Conservation (phyloP, 1,140 invertebrate genomes). For the Drosophila kohkoa region DNA sequence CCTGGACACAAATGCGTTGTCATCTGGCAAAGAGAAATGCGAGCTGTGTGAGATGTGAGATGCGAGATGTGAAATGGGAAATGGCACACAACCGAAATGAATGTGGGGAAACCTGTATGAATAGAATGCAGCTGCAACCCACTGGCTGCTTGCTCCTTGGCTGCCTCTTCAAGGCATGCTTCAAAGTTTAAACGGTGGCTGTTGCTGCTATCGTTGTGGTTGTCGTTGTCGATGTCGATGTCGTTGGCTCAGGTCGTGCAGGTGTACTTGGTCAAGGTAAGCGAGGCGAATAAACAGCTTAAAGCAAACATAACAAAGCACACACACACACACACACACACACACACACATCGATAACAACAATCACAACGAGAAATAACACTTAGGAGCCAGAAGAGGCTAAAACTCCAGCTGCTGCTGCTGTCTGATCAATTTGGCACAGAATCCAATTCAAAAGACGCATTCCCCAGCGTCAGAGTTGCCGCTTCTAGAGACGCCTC, state of each 20-base stretch:
- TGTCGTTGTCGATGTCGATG: background rate
- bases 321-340: constrained; percentile 4
- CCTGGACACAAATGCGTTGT: constrained; percentile 17
- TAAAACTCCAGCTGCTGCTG: constrained; percentile 3
- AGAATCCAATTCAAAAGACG: constrained; percentile 32
- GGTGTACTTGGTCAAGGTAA: constrained; percentile 75
- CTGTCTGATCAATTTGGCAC: constrained; percentile 28
- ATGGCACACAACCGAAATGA: constrained; percentile 7
- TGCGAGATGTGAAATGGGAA: constrained; percentile 12
- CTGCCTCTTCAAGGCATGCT: background rate
- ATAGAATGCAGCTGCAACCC: constrained; percentile 17
- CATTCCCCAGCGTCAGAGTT: constrained; percentile 13
- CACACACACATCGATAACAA: constrained; percentile 13
- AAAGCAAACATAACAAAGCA: constrained; percentile 8
- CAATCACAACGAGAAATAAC: constrained; percentile 13
- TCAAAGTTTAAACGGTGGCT: too few species aligned
- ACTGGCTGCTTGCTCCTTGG: background rate
- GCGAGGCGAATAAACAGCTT: constrained; percentile 28
- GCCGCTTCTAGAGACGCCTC: constrained; percentile 37
- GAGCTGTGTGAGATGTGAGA: background rate
- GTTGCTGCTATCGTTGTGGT: too few species aligned
- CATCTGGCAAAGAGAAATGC: constrained; percentile 30
- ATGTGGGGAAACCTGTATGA: constrained; percentile 27
- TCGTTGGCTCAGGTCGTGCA: constrained; percentile 15
- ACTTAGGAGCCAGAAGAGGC: background rate